Percentiles rank a stretch among this genome's conserved stretches.
Conservation (phyloP, 1,140 invertebrate genomes). For the Zaprionus ornatus region DNA sequence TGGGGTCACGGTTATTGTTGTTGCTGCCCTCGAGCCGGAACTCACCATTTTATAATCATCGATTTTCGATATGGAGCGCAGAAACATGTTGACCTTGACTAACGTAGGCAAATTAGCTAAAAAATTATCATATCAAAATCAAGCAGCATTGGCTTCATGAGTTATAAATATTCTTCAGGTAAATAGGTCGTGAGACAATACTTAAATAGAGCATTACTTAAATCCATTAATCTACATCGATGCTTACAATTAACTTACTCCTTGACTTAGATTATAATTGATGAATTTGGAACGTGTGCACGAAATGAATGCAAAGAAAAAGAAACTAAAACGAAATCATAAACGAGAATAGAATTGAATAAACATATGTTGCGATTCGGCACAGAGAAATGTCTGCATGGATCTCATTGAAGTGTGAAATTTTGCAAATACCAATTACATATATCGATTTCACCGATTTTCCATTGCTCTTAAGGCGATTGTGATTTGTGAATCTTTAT, state of each 20-base stretch:
- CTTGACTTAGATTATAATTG: constrained; percentile 23
- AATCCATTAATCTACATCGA: background rate
- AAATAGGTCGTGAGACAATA: background rate
- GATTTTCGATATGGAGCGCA: constrained; percentile 98
- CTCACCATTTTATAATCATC: constrained; percentile 99
- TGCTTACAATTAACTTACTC: constrained; percentile 22
- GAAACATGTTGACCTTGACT: constrained; percentile 96
- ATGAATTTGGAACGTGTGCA: constrained; percentile 68
- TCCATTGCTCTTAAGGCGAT: constrained; percentile 2
- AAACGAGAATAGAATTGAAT: constrained; percentile 22
- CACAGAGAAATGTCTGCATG: constrained; percentile 80
- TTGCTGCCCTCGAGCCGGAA: constrained; percentile 78
- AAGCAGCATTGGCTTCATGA: constrained; percentile 34
- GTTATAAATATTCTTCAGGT: background rate
- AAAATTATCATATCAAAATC: constrained; percentile 66
- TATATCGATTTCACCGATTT: constrained; percentile 24
- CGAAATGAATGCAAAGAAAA: constrained; percentile 49
- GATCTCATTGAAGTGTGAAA: constrained; percentile 73
- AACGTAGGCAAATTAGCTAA: constrained; percentile 90
- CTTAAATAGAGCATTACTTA: background rate
- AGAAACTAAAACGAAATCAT: constrained; percentile 15
- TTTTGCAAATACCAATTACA: constrained; percentile 17
- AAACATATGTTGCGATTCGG: constrained; percentile 34
- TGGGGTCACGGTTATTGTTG: constrained; percentile 19
- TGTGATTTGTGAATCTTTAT: constrained; percentile 11